A percentile compares a stretch with the other conserved stretches of the same genome.
These are phyloP conservation scores for Dasypus novemcinctus DNA, from an alignment of 2,113 vertebrate species.

Conservation along the genomic window DNA sequence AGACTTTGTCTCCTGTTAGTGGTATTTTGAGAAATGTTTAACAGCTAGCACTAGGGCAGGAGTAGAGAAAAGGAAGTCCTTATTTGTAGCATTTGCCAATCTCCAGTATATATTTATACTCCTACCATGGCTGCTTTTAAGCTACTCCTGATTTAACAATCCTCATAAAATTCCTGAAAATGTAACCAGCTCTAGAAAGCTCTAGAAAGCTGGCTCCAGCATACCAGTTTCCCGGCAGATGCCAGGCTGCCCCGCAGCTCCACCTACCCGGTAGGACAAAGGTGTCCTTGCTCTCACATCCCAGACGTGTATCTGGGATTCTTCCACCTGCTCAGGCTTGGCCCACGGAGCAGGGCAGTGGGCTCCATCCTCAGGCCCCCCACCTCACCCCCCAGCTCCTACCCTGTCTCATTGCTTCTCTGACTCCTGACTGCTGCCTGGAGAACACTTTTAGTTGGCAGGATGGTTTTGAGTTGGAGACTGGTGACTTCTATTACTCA, in stretches of 20 bases:
- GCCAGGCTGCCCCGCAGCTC: neutral
- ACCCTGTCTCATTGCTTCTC: neutral
- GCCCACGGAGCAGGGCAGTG: neutral
- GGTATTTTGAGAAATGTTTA: neutral
- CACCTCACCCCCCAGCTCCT: accelerated
- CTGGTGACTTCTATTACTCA: neutral
- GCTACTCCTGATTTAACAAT: neutral
- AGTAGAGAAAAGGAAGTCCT: neutral
- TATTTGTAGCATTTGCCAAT: neutral
- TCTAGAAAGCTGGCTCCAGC: neutral
- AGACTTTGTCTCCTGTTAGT: neutral
- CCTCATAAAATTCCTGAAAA: neutral
- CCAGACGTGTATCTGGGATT: neutral
- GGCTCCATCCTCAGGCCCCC: neutral
- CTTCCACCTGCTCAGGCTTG: neutral
- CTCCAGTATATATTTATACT: neutral
- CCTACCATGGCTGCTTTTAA: neutral
- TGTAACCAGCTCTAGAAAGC: too few relatives aligned
- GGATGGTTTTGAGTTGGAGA: neutral
- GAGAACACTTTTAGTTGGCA: neutral
- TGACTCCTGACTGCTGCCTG: neutral
- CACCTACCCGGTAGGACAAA: neutral
- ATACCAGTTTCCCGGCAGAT: neutral
- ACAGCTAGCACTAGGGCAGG: neutral
- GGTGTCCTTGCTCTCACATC: neutral